Conservation (phyloP, 2,888 invertebrate genomes). For the Mayetiola destructor region DNA sequence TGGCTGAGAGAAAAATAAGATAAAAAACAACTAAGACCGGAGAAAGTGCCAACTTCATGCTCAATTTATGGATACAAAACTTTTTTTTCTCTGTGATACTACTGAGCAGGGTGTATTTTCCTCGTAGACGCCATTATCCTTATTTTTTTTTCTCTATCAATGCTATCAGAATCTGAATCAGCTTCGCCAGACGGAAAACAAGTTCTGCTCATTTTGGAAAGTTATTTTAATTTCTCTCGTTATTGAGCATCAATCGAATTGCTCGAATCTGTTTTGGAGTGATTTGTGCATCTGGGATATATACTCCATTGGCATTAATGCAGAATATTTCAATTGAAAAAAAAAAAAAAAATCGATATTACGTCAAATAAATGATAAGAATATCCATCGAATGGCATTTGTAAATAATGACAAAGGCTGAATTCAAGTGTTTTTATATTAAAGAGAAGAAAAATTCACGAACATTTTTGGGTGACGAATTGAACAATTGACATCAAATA, state of each 20-base stretch:
- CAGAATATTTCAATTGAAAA: background rate
- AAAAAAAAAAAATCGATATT: background rate
- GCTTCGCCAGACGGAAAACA: background rate
- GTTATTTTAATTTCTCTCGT: too few species aligned
- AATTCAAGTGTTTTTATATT: too few species aligned
- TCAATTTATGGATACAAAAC: background rate
- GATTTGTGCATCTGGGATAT: background rate
- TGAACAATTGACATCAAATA: background rate
- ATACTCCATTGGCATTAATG: background rate
- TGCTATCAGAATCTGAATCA: constrained; percentile 1
- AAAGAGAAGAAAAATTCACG: background rate
- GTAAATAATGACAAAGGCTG: background rate
- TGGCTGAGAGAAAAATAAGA: too few species aligned
- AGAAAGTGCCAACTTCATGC: constrained; percentile 7
- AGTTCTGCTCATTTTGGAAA: too few species aligned
- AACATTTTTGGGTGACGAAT: background rate
- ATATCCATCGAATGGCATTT: background rate
- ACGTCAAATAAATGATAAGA: background rate
- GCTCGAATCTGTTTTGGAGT: too few species aligned
- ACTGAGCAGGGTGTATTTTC: constrained; percentile 6
- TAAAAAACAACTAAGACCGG: constrained; percentile 2
- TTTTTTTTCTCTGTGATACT: background rate
- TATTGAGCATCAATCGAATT: too few species aligned
- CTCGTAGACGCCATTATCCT: constrained; percentile 12
- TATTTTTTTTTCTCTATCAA: constrained; percentile 6